phyloP scores from a whole-genome alignment of 1,140 invertebrate genomes.

The Drosophila rufa region DNA sequence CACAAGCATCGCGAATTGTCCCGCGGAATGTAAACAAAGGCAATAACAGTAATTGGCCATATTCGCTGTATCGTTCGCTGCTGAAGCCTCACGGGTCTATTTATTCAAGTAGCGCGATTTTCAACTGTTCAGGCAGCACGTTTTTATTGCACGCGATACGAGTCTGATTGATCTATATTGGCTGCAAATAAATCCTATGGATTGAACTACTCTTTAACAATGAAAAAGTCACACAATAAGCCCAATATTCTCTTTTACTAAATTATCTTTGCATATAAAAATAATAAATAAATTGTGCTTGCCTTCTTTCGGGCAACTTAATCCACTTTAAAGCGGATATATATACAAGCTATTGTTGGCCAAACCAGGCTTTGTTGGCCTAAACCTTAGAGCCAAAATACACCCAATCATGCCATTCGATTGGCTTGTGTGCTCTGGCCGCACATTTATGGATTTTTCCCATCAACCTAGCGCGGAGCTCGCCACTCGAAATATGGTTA shows the following conservation, averaged over 20 bases:
- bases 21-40: conserved; percentile 62
- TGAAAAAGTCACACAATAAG: conserved; percentile 2
- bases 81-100: conserved; percentile 3
- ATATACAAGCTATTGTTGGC: conserved; percentile 10
- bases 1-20: conserved; percentile 54
- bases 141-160: conserved; percentile 61
- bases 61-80: conserved; percentile 19
- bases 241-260: neutral
- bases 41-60: conserved; percentile 54
- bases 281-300: neutral
- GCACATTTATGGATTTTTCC: conserved; percentile 37
- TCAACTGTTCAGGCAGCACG: conserved; percentile 42
- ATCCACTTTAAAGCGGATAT: conserved; percentile 4
- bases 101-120: conserved; percentile 19
- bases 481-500: conserved; percentile 55
- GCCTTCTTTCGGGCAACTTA: neutral
- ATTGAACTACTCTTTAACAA: neutral
- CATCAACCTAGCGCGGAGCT: conserved; percentile 5
- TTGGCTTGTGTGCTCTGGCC: conserved; percentile 21
- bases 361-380: conserved; percentile 17
- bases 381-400: conserved; percentile 5
- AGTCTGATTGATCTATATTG: conserved; percentile 2
- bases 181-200: neutral
- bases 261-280: conserved; percentile 2
- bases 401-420: conserved; percentile 32